Evolutionary conservation across 2,888 invertebrate genomes (phyloP).

Genomic region (Heteropelma amictum): DNA sequence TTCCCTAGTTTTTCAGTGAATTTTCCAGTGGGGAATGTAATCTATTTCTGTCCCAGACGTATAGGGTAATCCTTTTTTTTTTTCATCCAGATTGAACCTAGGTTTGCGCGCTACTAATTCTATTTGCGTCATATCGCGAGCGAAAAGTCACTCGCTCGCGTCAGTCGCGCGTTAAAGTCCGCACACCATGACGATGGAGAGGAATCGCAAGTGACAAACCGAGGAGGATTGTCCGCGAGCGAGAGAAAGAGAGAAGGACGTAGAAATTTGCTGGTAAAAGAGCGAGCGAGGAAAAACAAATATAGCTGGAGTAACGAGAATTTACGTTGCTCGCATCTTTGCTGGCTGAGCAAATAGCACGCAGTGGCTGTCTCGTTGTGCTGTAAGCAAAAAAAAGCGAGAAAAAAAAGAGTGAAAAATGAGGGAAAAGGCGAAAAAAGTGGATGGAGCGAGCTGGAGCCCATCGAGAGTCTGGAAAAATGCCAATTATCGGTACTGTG

Average conservation of each 20-base stretch:
- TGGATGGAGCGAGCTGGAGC: constrained; percentile 54
- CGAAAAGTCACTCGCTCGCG: constrained; percentile 9
- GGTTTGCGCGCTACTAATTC: constrained; percentile 41
- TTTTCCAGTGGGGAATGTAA: constrained; percentile 47
- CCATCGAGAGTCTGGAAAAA: constrained; percentile 59
- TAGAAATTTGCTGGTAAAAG: not conserved
- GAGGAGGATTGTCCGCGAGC: constrained; percentile 34
- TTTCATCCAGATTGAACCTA: constrained; percentile 19
- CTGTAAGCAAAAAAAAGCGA: constrained; percentile 25
- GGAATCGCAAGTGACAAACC: constrained; percentile 10
- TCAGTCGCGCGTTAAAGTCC: constrained; percentile 27
- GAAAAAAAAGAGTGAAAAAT: not conserved
- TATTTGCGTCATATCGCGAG: constrained; percentile 53
- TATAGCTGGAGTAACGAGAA: constrained; percentile 67
- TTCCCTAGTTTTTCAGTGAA: constrained; percentile 20
- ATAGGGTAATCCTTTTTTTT: constrained; percentile 50
- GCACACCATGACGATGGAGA: constrained; percentile 19
- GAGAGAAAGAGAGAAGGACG: not conserved
- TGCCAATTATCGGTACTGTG: constrained; percentile 63
- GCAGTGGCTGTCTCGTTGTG: constrained; percentile 37
- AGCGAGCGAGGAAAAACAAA: constrained; percentile 62
- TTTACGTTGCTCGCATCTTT: constrained; percentile 31
- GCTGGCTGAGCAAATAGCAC: constrained; percentile 23
- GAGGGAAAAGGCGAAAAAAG: constrained; percentile 1
- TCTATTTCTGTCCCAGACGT: constrained; percentile 50